These are phyloP conservation scores for Caiman crocodilus DNA, from an alignment of 2,797 vertebrate species.

Conservation along the genomic window DNA sequence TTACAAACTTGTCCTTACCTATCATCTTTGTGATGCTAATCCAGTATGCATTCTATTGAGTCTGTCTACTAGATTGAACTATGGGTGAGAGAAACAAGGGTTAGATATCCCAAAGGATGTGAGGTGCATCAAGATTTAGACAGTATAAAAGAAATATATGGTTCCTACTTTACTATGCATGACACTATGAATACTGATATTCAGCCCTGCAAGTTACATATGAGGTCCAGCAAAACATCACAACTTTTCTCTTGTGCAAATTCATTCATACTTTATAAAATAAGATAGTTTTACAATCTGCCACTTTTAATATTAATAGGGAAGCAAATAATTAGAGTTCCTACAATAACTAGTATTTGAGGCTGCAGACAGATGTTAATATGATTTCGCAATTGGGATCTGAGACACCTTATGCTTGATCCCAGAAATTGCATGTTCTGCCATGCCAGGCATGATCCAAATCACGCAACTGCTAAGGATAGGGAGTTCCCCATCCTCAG, in stretches of 20 bases:
- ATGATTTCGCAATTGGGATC: too few relatives aligned
- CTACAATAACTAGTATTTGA: not conserved
- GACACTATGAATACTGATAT: not conserved
- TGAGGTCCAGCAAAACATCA: not conserved
- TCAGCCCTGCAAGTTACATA: not conserved
- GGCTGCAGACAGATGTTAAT: too few relatives aligned
- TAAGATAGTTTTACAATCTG: not conserved
- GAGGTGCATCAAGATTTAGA: not conserved
- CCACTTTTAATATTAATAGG: not conserved
- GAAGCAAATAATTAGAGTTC: not conserved
- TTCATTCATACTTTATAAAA: not conserved
- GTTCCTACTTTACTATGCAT: too few relatives aligned
- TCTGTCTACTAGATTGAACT: not conserved
- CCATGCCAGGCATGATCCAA: too few relatives aligned
- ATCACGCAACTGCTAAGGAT: too few relatives aligned
- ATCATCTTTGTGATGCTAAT: not conserved
- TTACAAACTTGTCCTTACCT: not conserved
- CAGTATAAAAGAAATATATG: too few relatives aligned
- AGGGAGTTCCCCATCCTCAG: too few relatives aligned
- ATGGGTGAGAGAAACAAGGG: not conserved
- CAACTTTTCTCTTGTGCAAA: not conserved
- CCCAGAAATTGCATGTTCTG: too few relatives aligned
- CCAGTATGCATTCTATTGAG: rapidly evolving
- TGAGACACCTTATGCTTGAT: too few relatives aligned
- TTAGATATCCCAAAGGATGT: not conserved